Evolutionary conservation across 2,113 vertebrate genomes (phyloP).

Genomic region (Hemicordylus capensis): DNA sequence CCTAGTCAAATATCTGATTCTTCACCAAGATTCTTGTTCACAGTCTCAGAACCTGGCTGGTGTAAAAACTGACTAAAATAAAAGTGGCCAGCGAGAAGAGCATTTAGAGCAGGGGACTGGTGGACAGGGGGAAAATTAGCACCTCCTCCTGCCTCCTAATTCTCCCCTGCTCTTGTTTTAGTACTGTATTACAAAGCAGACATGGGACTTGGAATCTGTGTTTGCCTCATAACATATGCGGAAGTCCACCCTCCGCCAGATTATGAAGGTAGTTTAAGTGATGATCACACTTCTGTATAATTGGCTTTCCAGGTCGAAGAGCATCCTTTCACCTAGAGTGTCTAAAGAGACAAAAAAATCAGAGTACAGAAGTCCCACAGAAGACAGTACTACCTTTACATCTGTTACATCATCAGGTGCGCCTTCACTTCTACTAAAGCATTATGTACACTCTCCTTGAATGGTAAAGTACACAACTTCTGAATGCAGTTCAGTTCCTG

Average conservation of each 20-base stretch:
- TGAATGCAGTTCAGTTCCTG: background rate
- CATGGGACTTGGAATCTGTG: background rate
- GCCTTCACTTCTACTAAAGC: background rate
- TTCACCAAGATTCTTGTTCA: background rate
- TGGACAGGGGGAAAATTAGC: background rate
- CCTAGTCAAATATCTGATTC: background rate
- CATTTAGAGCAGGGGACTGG: background rate
- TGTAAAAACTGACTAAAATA: background rate
- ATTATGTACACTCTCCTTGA: background rate
- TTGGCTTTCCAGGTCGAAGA: conserved; percentile 83
- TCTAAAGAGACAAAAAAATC: conserved; percentile 90
- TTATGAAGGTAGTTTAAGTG: background rate
- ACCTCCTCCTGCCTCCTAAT: background rate
- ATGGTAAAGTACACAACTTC: background rate
- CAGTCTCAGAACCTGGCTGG: background rate
- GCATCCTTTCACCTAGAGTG: conserved; percentile 97
- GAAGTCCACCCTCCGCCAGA: background rate
- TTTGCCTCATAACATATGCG: background rate
- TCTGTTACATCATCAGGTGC: conserved; percentile 95
- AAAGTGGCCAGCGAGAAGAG: background rate
- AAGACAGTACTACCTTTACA: conserved; percentile 93
- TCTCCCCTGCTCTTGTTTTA: background rate
- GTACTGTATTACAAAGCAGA: background rate
- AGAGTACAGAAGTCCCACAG: conserved; percentile 84
- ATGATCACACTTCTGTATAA: conserved; percentile 9